phyloP scores from a whole-genome alignment of 2,888 invertebrate species.

The Eupithecia vulgata region DNA sequence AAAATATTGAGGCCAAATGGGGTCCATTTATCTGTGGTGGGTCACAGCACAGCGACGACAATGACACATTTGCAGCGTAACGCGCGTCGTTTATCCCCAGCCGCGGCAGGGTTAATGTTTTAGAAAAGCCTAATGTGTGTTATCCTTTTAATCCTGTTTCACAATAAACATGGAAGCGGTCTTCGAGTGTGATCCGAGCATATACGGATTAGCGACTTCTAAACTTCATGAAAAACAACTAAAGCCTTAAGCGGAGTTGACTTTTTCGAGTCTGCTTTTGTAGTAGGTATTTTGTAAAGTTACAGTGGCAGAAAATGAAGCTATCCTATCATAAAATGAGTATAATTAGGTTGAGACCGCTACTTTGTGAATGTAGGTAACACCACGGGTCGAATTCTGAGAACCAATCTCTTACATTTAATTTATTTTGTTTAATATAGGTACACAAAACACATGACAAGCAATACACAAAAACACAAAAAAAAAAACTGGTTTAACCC shows the following conservation, averaged over 20 bases:
- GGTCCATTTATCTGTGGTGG: constrained; percentile 52
- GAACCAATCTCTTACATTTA: no score
- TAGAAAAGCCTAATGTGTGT: constrained; percentile 68
- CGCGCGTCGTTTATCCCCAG: constrained; percentile 65
- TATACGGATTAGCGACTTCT: constrained; percentile 59
- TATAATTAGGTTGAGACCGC: background rate
- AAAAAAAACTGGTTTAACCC: no score
- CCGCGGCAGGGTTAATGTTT: constrained; percentile 67
- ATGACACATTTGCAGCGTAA: constrained; percentile 64
- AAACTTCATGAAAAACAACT: constrained; percentile 57
- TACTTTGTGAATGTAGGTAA: no score
- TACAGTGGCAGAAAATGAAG: background rate
- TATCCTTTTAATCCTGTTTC: constrained; percentile 70
- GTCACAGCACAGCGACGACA: constrained; percentile 58
- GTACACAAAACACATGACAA: no score
- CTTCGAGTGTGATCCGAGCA: constrained; percentile 53
- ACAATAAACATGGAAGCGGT: constrained; percentile 65
- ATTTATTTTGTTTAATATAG: no score
- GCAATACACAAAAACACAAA: no score
- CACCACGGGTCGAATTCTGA: no score
- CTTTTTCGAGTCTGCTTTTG: constrained; percentile 20
- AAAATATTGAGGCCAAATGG: constrained; percentile 31
- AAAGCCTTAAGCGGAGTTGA: constrained; percentile 20
- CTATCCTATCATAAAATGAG: background rate
- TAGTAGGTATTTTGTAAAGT: constrained; percentile 1